Evolutionary conservation across 2,797 vertebrate species (phyloP).

Genomic region (Melanogrammus aeglefinus): DNA sequence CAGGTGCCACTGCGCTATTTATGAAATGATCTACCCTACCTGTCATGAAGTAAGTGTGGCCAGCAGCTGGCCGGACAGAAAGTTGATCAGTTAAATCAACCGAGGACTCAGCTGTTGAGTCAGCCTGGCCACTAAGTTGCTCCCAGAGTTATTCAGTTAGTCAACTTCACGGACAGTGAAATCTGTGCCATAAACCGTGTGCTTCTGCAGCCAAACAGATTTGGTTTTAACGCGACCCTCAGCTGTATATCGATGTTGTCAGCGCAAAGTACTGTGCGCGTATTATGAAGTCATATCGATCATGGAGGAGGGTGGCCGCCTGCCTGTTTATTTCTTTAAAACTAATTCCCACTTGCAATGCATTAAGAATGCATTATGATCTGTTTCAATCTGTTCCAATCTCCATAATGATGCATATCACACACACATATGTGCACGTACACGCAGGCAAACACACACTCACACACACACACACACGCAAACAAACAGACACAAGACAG

Average conservation of each 20-base stretch:
- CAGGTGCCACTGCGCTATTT: neutral
- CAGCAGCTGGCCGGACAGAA: neutral
- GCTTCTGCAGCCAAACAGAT: conserved; percentile 1
- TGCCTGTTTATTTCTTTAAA: neutral
- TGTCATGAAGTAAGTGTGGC: neutral
- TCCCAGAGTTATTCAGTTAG: neutral
- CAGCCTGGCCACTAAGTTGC: neutral
- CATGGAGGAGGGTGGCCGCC: no score
- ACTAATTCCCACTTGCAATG: neutral
- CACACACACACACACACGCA: no score
- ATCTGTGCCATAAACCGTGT: neutral
- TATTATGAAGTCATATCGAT: neutral
- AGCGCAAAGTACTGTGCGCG: neutral
- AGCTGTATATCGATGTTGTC: neutral
- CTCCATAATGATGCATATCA: neutral
- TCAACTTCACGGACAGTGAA: neutral
- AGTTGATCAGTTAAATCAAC: conserved; percentile 1
- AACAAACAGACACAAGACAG: no score
- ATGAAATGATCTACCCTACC: neutral
- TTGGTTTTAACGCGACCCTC: neutral
- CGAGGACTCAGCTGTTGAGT: neutral
- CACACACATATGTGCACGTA: no score
- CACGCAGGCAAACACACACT: no score
- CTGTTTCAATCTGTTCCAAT: neutral
- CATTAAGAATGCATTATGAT: neutral